Conservation (phyloP, 2,113 vertebrate genomes). For the Brienomyrus longianalis region DNA sequence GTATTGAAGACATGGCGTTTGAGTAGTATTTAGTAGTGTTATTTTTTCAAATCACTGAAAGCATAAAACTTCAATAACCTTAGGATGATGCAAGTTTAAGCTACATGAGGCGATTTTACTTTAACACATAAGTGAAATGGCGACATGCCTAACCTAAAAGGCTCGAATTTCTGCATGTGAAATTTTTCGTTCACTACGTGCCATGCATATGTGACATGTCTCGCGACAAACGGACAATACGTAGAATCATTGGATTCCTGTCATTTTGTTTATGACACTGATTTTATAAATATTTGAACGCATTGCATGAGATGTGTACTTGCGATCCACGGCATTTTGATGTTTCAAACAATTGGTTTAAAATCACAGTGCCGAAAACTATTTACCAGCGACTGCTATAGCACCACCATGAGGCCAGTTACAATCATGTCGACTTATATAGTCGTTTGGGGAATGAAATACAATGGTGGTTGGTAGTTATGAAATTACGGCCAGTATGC, state of each 20-base stretch:
- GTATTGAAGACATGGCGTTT: neutral
- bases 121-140: neutral
- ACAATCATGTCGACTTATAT: neutral
- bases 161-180: neutral
- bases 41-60: neutral
- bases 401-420: constrained; percentile 5
- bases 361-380: neutral
- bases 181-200: neutral
- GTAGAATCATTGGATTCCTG: neutral
- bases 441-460: neutral
- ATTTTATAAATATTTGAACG: neutral
- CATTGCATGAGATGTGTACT: neutral
- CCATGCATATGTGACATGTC: neutral
- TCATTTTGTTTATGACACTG: neutral
- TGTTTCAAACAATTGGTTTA: neutral
- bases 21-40: neutral
- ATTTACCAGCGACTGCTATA: neutral
- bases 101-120: neutral
- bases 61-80: neutral
- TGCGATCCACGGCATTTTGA: neutral
- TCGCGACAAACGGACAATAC: neutral
- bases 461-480: neutral
- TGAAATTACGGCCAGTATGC: neutral
- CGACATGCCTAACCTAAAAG: neutral
- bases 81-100: neutral